Percentiles rank a stretch among this genome's conserved stretches.
phyloP scores from a whole-genome alignment of 2,113 vertebrate species.

The Greenwoodochromis staneri region DNA sequence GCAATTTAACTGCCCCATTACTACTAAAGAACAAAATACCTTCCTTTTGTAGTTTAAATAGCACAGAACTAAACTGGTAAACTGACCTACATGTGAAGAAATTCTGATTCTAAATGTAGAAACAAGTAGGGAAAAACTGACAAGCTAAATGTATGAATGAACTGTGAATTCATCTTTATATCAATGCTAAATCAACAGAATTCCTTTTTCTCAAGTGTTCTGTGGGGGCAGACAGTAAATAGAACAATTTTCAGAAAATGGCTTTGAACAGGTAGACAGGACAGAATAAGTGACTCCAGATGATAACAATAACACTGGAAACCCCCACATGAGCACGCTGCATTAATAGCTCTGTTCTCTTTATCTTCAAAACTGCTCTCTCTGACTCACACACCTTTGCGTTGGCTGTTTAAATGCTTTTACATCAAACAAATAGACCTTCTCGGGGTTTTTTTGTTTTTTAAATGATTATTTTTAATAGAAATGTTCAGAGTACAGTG shows the following conservation, averaged over 20 bases:
- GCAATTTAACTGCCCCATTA: background rate
- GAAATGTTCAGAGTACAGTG: background rate
- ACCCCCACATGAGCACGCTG: background rate
- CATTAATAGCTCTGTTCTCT: background rate
- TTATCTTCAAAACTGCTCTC: background rate
- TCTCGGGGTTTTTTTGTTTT: fast-evolving
- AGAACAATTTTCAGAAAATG: conserved; percentile 10
- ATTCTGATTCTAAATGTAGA: background rate
- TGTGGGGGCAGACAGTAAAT: background rate
- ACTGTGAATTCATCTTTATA: background rate
- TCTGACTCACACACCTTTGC: background rate
- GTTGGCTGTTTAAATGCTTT: background rate
- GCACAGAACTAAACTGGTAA: background rate
- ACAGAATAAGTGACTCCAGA: background rate
- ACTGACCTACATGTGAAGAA: background rate
- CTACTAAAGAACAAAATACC: background rate
- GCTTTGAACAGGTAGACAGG: background rate
- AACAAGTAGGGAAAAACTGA: background rate
- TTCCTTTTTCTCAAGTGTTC: background rate
- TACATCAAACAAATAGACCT: background rate
- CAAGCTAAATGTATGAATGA: background rate
- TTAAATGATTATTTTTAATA: background rate
- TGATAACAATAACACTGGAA: background rate
- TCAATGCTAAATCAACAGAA: background rate
- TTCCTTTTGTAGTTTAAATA: background rate